Conservation (phyloP, 2,113 vertebrate species). For the Chauna torquata region DNA sequence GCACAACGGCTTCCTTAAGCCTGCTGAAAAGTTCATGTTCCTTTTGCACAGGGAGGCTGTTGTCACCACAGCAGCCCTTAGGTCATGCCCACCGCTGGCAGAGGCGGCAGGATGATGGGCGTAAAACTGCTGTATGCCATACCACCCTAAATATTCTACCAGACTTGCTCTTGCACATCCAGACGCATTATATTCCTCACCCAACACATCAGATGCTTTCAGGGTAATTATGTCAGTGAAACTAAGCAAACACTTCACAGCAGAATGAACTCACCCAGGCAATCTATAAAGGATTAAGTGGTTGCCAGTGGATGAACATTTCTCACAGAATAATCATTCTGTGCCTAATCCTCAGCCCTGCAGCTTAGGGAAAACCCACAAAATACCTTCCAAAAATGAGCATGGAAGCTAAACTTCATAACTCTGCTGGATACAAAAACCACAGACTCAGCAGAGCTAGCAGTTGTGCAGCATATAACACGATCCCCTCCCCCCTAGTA, state of each 20-base stretch:
- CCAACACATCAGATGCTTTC: neutral
- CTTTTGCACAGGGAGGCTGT: neutral
- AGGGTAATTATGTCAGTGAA: slow-evolving; percentile 21
- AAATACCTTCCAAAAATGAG: neutral
- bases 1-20: neutral
- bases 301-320: neutral
- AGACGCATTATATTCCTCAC: neutral
- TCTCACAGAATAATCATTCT: slow-evolving; percentile 9
- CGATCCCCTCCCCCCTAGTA: neutral
- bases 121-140: neutral
- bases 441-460: neutral
- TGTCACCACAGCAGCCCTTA: rapidly evolving
- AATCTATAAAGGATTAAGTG: slow-evolving; percentile 26
- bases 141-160: neutral
- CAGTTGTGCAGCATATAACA: neutral
- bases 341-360: neutral
- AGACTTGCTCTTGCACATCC: neutral
- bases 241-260: slow-evolving; percentile 32
- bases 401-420: neutral
- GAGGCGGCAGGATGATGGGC: neutral
- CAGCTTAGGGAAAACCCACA: neutral
- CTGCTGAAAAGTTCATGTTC: neutral
- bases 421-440: neutral
- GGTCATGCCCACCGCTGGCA: rapidly evolving
- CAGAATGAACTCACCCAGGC: slow-evolving; percentile 30